Percentiles rank a stretch among this genome's conserved stretches.
Conservation (phyloP, 2,888 invertebrate genomes). For the Protonemura montana region DNA sequence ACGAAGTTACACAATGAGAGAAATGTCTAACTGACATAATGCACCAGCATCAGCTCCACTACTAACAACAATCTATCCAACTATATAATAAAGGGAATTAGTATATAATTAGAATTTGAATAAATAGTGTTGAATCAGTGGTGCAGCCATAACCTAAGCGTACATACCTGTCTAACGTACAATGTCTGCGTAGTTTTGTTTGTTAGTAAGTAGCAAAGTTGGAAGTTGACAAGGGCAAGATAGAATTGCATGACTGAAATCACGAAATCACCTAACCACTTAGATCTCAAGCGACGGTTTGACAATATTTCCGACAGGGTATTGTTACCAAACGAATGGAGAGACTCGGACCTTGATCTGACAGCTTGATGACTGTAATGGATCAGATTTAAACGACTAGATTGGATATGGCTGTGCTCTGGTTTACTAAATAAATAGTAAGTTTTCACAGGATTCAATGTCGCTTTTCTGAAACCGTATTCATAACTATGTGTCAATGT, state of each 20-base stretch:
- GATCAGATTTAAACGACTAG: neutral
- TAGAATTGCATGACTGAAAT: neutral
- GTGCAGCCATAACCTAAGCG: neutral
- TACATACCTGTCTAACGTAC: neutral
- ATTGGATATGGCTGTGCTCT: neutral
- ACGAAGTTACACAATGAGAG: neutral
- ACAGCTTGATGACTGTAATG: neutral
- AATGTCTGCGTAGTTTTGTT: neutral
- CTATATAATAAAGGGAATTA: neutral
- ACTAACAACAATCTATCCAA: neutral
- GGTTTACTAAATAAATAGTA: neutral
- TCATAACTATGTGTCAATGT: neutral
- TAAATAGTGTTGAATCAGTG: neutral
- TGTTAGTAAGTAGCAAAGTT: neutral
- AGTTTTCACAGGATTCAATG: neutral
- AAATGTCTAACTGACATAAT: neutral
- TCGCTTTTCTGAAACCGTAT: neutral
- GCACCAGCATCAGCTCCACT: neutral
- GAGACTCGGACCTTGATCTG: neutral
- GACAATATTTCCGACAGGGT: slow-evolving; percentile 7
- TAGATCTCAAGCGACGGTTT: neutral
- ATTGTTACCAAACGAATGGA: neutral
- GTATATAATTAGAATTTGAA: neutral
- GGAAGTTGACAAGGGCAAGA: neutral
- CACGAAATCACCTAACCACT: no score